phyloP scores from a whole-genome alignment of 2,888 invertebrate species.

The Altica lythri region DNA sequence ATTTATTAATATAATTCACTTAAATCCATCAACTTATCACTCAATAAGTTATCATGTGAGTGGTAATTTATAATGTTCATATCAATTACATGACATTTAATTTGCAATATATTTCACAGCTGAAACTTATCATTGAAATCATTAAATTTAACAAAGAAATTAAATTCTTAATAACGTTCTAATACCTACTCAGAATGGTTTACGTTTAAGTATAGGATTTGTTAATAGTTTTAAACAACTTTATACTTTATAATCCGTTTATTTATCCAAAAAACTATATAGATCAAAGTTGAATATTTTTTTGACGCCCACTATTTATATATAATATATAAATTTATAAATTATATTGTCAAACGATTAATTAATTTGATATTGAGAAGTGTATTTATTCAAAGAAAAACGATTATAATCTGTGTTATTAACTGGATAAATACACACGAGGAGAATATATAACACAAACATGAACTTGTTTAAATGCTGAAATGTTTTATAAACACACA shows the following conservation, averaged over 20 bases:
- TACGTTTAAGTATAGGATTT: too few relatives aligned
- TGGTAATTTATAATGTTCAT: slow-evolving; percentile 13
- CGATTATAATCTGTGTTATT: slow-evolving; percentile 54
- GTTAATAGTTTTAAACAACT: too few relatives aligned
- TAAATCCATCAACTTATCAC: slow-evolving; percentile 12
- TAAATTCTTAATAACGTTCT: background rate
- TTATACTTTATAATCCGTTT: too few relatives aligned
- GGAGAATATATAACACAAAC: slow-evolving; percentile 54
- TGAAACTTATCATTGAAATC: slow-evolving; percentile 1
- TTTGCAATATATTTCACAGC: slow-evolving; percentile 10
- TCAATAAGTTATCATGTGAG: slow-evolving; percentile 5
- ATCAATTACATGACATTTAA: slow-evolving; percentile 4
- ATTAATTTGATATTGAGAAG: slow-evolving; percentile 39
- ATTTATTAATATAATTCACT: slow-evolving; percentile 13
- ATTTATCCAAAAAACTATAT: slow-evolving; percentile 29
- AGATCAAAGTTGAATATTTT: slow-evolving; percentile 36
- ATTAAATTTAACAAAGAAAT: too few relatives aligned
- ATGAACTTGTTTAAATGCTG: slow-evolving; percentile 52
- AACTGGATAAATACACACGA: slow-evolving; percentile 53
- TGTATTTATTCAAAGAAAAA: slow-evolving; percentile 53
- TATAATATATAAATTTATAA: slow-evolving; percentile 36
- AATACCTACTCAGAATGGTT: too few relatives aligned
- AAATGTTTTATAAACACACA: slow-evolving; percentile 56
- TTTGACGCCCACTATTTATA: slow-evolving; percentile 32
- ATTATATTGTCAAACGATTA: slow-evolving; percentile 34